A percentile compares a stretch with the other conserved stretches of the same genome.
phyloP scores from a whole-genome alignment of 2,888 invertebrate genomes.

The Invenusta paracnida region DNA sequence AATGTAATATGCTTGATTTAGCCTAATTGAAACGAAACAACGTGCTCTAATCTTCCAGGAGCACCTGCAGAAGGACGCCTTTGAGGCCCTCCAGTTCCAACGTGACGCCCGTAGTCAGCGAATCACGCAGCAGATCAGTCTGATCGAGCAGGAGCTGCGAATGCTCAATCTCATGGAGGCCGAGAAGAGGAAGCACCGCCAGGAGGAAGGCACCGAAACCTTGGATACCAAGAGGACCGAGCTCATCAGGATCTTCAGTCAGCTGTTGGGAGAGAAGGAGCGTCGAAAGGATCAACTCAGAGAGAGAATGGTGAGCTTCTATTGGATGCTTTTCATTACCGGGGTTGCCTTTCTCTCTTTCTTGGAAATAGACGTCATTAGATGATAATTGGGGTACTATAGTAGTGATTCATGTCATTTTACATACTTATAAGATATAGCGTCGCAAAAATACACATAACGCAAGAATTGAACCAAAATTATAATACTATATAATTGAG shows the following conservation, averaged over 20 bases:
- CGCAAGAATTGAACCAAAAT: no score
- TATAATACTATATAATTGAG: no score
- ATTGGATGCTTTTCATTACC: no score
- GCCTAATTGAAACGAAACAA: no score
- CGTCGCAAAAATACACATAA: no score
- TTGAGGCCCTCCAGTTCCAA: slow-evolving; percentile 55
- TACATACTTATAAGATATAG: no score
- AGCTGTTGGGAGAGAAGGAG: slow-evolving; percentile 54
- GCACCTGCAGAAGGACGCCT: slow-evolving; percentile 55
- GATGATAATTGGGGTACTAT: no score
- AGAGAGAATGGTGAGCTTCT: slow-evolving; percentile 60
- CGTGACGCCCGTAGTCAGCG: slow-evolving; percentile 54
- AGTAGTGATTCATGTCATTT: no score
- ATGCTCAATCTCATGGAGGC: slow-evolving; percentile 54
- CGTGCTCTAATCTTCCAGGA: no score
- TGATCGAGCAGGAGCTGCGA: slow-evolving; percentile 56
- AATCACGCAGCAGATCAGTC: slow-evolving; percentile 54
- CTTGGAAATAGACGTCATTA: no score
- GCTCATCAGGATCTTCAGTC: slow-evolving; percentile 53
- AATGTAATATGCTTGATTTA: no score
- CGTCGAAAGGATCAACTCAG: slow-evolving; percentile 53
- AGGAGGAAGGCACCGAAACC: slow-evolving; percentile 51
- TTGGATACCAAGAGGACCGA: slow-evolving; percentile 54
- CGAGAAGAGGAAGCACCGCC: slow-evolving; percentile 50
- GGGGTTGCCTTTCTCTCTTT: no score